Conservation (phyloP, 92 coral and sea anemone genomes). For the Epizoanthus stellaris region DNA sequence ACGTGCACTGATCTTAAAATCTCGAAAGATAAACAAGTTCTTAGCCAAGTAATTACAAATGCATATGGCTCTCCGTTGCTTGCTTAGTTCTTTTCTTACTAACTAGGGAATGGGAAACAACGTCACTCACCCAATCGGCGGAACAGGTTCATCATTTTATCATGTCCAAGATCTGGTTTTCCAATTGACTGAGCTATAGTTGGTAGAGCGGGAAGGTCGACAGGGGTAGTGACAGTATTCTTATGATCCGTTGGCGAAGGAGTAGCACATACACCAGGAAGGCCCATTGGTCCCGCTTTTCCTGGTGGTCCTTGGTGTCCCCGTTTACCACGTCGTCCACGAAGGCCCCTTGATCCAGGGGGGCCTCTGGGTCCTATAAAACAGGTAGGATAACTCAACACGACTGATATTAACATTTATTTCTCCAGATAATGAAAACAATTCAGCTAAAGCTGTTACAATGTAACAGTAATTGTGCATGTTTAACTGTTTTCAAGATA, state of each 20-base stretch:
- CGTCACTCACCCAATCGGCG: constrained; percentile 6
- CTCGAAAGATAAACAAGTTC: too few relatives aligned
- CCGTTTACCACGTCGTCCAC: constrained; percentile 31
- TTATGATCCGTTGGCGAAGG: background rate
- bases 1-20: too few relatives aligned
- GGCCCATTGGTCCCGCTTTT: constrained; percentile 10
- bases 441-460: too few relatives aligned
- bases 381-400: too few relatives aligned
- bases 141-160: background rate
- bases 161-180: background rate
- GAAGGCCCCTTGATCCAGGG: constrained; percentile 18
- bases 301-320: constrained; percentile 17
- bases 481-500: too few relatives aligned
- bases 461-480: too few relatives aligned
- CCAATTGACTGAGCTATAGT: background rate
- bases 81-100: background rate
- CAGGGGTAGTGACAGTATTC: background rate
- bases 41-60: too few relatives aligned
- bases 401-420: too few relatives aligned
- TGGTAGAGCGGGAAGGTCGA: background rate
- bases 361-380: constrained; percentile 5
- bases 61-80: too few relatives aligned
- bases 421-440: too few relatives aligned
- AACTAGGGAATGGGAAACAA: background rate
- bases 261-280: constrained; percentile 25